Conservation (phyloP, 2,888 invertebrate species). For the Monopis laevigella region DNA sequence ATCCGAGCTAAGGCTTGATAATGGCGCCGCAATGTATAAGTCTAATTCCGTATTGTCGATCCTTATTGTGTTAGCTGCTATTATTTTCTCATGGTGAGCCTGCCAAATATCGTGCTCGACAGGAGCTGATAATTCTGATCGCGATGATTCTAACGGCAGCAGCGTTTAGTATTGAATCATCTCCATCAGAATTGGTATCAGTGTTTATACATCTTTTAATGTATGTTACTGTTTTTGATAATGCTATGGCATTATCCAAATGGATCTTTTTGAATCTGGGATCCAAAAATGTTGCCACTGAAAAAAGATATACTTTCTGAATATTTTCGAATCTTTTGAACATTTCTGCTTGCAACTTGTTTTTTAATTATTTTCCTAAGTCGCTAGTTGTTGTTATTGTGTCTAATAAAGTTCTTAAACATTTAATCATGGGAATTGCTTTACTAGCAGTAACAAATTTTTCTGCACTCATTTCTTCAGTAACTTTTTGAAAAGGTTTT, state of each 20-base stretch:
- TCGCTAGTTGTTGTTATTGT: constrained; percentile 16
- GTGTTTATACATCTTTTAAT: background rate
- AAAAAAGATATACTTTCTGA: constrained; percentile 11
- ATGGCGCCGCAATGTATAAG: constrained; percentile 16
- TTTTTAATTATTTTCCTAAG: constrained; percentile 18
- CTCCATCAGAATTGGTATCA: background rate
- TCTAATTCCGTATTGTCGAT: constrained; percentile 17
- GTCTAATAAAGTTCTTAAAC: background rate
- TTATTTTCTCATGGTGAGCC: constrained; percentile 20
- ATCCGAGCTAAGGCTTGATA: constrained; percentile 15
- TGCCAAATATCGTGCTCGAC: constrained; percentile 20
- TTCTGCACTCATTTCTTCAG: too few relatives aligned
- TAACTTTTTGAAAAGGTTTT: too few relatives aligned
- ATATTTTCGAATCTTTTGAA: constrained; percentile 20
- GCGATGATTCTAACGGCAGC: background rate
- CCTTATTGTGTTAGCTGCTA: constrained; percentile 16
- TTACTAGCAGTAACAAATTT: constrained; percentile 17
- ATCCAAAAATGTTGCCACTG: constrained; percentile 1
- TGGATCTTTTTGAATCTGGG: background rate
- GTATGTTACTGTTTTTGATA: background rate
- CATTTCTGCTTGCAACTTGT: constrained; percentile 17
- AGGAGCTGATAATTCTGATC: constrained; percentile 15
- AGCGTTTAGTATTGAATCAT: too few relatives aligned
- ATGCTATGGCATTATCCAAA: background rate
- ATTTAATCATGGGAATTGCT: constrained; percentile 12